Conservation (phyloP, 2,888 invertebrate genomes). For the Plebejus anna region DNA sequence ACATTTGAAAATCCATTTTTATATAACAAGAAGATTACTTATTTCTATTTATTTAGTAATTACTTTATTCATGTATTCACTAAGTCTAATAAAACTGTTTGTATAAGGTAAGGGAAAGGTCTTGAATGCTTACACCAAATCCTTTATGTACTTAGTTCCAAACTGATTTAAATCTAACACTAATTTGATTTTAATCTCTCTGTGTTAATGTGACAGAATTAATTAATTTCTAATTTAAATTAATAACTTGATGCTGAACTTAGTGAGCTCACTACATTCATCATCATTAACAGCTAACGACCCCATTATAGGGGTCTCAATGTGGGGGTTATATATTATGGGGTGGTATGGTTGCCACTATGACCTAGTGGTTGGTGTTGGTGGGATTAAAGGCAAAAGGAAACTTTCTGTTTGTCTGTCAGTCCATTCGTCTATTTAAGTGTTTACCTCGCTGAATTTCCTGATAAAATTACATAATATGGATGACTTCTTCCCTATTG, state of each 20-base stretch:
- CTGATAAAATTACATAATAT: no score
- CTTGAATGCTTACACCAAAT: neutral
- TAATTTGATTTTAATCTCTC: slow-evolving; percentile 11
- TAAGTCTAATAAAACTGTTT: neutral
- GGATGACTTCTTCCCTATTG: no score
- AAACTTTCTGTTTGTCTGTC: no score
- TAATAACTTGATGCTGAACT: neutral
- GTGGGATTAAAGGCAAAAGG: neutral
- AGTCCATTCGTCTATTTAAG: no score
- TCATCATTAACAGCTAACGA: neutral
- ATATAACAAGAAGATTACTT: neutral
- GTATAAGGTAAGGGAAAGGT: neutral
- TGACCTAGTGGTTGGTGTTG: neutral
- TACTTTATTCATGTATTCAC: neutral
- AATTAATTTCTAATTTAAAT: slow-evolving; percentile 2
- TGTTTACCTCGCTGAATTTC: no score
- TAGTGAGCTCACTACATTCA: neutral
- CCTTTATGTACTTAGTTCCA: slow-evolving; percentile 8
- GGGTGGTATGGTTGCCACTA: neutral
- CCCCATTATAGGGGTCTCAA: neutral
- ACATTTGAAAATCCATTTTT: no score
- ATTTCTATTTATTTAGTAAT: neutral
- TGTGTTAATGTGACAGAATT: slow-evolving; percentile 5
- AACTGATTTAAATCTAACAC: slow-evolving; percentile 10
- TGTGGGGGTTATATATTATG: neutral